Percentiles rank a stretch among this genome's conserved stretches.
Conservation (phyloP, 2,797 vertebrate genomes). For the Schizothorax lantsangensis region DNA sequence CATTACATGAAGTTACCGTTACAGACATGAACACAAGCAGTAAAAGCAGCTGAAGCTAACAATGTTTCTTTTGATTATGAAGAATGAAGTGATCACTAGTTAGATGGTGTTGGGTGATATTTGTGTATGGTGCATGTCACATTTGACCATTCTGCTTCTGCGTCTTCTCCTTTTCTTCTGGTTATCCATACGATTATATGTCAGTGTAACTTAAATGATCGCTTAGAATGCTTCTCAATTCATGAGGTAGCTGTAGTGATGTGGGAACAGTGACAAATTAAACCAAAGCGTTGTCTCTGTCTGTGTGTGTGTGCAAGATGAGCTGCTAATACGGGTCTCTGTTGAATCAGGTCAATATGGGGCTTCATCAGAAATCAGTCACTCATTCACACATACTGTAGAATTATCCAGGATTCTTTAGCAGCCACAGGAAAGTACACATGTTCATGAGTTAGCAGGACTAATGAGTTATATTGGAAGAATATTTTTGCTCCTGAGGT, state of each 20-base stretch:
- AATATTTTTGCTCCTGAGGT: not conserved
- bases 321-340: constrained; percentile 53
- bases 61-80: not conserved
- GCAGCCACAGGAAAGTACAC: not conserved
- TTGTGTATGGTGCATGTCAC: not conserved
- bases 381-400: not conserved
- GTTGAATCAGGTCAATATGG: constrained; percentile 9
- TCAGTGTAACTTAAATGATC: not conserved
- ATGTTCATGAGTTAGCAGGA: not conserved
- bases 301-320: constrained; percentile 7
- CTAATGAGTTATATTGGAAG: not conserved
- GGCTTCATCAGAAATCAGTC: not conserved
- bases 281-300: not conserved
- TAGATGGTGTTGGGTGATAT: not conserved
- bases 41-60: not conserved
- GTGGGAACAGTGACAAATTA: not conserved
- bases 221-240: not conserved
- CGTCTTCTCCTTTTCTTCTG: not conserved
- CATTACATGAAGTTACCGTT: not conserved
- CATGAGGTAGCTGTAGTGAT: not conserved
- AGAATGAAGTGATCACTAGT: not conserved
- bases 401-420: not conserved
- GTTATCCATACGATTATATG: not conserved
- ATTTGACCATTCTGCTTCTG: not conserved
- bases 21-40: not conserved